Percentiles rank a stretch among this genome's conserved stretches.
These are phyloP conservation scores for Anguilla megastoma DNA, from an alignment of 2,797 vertebrate genomes.

Conservation along the genomic window DNA sequence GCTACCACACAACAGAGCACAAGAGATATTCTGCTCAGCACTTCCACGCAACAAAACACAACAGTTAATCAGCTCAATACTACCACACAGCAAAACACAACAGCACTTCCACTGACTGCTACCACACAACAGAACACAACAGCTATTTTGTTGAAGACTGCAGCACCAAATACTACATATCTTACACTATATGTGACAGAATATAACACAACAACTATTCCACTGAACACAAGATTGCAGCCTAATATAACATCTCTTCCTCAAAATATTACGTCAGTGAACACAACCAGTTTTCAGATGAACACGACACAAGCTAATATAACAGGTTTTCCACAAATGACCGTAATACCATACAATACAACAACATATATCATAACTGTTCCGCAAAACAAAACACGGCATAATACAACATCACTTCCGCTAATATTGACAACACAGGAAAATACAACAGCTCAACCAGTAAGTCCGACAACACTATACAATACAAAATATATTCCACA, in stretches of 20 bases:
- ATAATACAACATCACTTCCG: constrained; percentile 30
- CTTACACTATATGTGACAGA: not conserved
- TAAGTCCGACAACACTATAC: not conserved
- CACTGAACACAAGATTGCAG: no score
- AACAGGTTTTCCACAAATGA: not conserved
- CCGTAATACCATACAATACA: constrained; percentile 16
- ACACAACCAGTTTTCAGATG: not conserved
- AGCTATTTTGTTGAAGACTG: not conserved
- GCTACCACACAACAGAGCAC: constrained; percentile 17
- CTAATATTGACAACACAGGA: not conserved
- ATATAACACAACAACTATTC: not conserved
- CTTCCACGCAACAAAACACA: constrained; percentile 17
- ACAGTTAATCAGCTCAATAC: constrained; percentile 6
- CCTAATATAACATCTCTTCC: not conserved
- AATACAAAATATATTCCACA: constrained; percentile 21
- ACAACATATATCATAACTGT: no score
- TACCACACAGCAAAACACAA: not conserved
- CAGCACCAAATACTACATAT: not conserved
- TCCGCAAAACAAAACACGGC: not conserved
- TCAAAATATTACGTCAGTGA: not conserved
- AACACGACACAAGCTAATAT: not conserved
- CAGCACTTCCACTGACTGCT: not conserved
- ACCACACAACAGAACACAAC: constrained; percentile 28
- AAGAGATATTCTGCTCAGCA: constrained; percentile 5
- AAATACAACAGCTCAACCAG: not conserved